Evolutionary conservation across 2,888 invertebrate species (phyloP), one percentile per base, ranked within the genome.

Genomic region (Harpagoxenus sublaevis): DNA sequence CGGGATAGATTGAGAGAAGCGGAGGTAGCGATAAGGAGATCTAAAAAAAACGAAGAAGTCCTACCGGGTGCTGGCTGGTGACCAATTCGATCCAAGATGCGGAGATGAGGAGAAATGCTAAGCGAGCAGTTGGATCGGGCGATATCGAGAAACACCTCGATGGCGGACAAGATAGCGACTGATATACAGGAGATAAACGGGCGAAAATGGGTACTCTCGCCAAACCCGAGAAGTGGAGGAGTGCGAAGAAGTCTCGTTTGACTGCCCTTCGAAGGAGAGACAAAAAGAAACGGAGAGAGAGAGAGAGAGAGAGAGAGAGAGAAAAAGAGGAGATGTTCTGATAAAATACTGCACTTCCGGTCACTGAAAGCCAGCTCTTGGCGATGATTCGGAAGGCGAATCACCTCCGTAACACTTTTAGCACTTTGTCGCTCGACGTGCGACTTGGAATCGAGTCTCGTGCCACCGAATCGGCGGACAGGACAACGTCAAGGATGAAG

Each of bases 161-260:
- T 81, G 70, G 79, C 60, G 79, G 71, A 81, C 48, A 39, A 81
- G 71, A 81, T 81, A 81, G 48, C 28, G 39, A 70, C 28, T 62
- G 60, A 81, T 81, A 81, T 3, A 23, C 28, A 23, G 39, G 12
- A 81, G 79, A 81, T 81, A 71, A 81, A 63, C 55, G 66, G 42
- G 39, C n/a, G 75, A 23, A 77, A 57, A 78, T 57, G 31, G 23
- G 74, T 48, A 53, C 71, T 79, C 65, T 62, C 18, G 79, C 23
- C 63, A 39, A 42, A 60, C 0, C 23, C 4, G 18, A 78, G 23
- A 87, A 74, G 39, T 12, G 28, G 15, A 75, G 31, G 63, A 53
- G 35, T 35, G 35, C 35, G 6, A 35, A 35, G 35, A 35, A 68
- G 57, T 48, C 48, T 39, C 75, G 45, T 53, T 62, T 51, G 35